Conservation (phyloP, 2,797 vertebrate species). For the Xiphophorus birchmanni region DNA sequence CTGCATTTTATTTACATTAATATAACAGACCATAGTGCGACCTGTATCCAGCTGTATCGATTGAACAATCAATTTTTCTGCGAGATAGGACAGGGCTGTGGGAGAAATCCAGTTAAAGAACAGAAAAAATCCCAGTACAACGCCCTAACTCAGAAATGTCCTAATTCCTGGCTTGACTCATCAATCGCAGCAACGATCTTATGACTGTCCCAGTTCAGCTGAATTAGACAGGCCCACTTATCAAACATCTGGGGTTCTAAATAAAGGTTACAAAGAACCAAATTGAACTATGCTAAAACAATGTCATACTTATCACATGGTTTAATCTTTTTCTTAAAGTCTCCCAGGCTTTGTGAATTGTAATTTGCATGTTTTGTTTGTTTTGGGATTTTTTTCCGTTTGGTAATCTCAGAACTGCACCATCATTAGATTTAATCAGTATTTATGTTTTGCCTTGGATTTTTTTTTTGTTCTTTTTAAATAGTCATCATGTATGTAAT, state of each 20-base stretch:
- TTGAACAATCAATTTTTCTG: conserved; percentile 47
- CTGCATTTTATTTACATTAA: conserved; percentile 5
- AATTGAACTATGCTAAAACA: not conserved
- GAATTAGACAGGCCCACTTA: conserved; percentile 16
- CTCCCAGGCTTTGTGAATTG: not conserved
- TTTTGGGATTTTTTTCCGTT: too few relatives aligned
- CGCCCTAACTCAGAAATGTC: conserved; percentile 28
- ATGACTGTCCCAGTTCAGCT: conserved; percentile 28
- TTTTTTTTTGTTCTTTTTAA: not conserved
- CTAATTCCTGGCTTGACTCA: conserved; percentile 65
- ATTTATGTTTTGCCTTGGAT: not conserved
- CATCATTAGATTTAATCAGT: not conserved
- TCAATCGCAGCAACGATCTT: conserved; percentile 18
- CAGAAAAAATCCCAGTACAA: conserved; percentile 22
- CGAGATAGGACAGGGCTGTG: conserved; percentile 26
- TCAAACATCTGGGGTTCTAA: conserved; percentile 38
- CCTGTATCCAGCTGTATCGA: conserved; percentile 24
- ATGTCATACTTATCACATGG: not conserved
- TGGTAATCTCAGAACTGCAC: not conserved
- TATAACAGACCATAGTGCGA: not conserved
- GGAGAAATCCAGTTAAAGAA: conserved; percentile 22
- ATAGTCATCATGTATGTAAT: not conserved
- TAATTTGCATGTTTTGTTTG: not conserved
- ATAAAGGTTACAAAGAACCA: conserved; percentile 4
- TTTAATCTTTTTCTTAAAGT: conserved; percentile 1